These are phyloP conservation scores for Polydrusus cervinus DNA, from an alignment of 2,888 invertebrate genomes.

Conservation along the genomic window DNA sequence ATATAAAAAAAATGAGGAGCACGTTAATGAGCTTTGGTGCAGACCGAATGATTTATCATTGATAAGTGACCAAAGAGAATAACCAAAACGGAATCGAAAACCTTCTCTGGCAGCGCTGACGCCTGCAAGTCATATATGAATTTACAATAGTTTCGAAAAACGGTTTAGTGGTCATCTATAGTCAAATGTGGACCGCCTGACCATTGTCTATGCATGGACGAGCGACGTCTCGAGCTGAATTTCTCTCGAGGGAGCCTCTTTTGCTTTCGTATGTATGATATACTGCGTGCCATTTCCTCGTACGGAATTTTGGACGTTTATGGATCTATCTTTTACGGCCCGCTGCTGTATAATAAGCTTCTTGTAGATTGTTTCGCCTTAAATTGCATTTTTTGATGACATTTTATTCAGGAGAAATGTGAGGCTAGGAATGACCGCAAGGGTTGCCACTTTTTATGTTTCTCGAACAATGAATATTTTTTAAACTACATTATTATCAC, in stretches of 20 bases:
- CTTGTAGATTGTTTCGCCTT: conserved; percentile 46
- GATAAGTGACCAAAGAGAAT: conserved; percentile 40
- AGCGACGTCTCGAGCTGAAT: conserved; percentile 69
- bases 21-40: conserved; percentile 36
- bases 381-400: conserved; percentile 54
- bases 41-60: conserved; percentile 23
- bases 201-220: conserved; percentile 68
- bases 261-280: conserved; percentile 70
- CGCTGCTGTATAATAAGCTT: conserved; percentile 51
- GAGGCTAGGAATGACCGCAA: conserved; percentile 1
- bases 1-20: no score
- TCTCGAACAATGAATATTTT: no score
- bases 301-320: conserved; percentile 68
- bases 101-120: conserved; percentile 59
- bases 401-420: conserved; percentile 42
- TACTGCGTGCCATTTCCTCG: conserved; percentile 67
- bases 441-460: conserved; percentile 1
- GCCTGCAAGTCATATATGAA: conserved; percentile 66
- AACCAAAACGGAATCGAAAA: conserved; percentile 55
- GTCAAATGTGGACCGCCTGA: conserved; percentile 71
- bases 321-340: conserved; percentile 59
- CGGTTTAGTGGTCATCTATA: conserved; percentile 71
- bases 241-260: conserved; percentile 68
- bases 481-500: no score
- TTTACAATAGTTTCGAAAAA: conserved; percentile 70